phyloP scores from a whole-genome alignment of 2,888 invertebrate species.

The Atrina japonica region DNA sequence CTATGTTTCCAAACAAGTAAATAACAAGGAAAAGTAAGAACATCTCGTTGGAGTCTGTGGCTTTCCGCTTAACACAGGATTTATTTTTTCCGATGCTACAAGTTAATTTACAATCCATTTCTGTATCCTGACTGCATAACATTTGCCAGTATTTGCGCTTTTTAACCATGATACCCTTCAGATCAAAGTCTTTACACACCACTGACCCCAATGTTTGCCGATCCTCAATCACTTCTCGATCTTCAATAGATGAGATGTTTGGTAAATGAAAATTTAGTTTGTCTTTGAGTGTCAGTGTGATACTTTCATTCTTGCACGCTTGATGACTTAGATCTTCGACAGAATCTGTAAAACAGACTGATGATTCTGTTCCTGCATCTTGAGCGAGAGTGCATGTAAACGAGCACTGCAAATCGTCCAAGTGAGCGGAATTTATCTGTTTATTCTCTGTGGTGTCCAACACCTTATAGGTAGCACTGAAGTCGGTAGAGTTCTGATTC shows the following conservation, averaged over 20 bases:
- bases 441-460: not conserved
- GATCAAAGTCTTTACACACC: slow-evolving; percentile 61
- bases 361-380: not conserved
- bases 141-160: slow-evolving; percentile 60
- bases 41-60: slow-evolving; percentile 48
- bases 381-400: slow-evolving; percentile 13
- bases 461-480: not conserved
- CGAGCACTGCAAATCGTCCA: slow-evolving; percentile 1
- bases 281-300: slow-evolving; percentile 6
- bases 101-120: slow-evolving; percentile 58
- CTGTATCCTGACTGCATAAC: slow-evolving; percentile 60
- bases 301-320: slow-evolving; percentile 29
- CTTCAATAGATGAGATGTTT: slow-evolving; percentile 40
- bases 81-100: slow-evolving; percentile 45
- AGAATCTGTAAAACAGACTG: slow-evolving; percentile 49
- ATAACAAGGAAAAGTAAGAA: slow-evolving; percentile 92
- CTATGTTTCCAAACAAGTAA: slow-evolving; percentile 90
- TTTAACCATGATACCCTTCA: slow-evolving; percentile 59
- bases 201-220: slow-evolving; percentile 13
- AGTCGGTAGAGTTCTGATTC: not conserved
- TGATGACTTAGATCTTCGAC: slow-evolving; percentile 21
- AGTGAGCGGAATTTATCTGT: not conserved
- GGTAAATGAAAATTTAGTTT: slow-evolving; percentile 39
- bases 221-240: slow-evolving; percentile 34
- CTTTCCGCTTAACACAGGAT: slow-evolving; percentile 32